Evolutionary conservation across 2,888 invertebrate species (phyloP).

Genomic region (Terebella lapidaria): DNA sequence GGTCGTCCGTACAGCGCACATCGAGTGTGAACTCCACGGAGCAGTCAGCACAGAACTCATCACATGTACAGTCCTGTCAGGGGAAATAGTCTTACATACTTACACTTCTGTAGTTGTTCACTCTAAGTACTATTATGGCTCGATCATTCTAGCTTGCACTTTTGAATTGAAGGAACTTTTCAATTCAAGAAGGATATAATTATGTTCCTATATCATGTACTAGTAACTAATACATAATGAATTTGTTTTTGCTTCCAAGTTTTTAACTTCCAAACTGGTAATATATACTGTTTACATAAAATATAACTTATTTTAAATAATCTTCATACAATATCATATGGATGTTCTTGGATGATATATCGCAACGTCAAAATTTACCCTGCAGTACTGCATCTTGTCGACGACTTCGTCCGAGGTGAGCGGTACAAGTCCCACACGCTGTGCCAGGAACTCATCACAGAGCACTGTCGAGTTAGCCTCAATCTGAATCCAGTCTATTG

Average conservation of each 20-base stretch:
- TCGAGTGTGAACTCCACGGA: constrained; percentile 96
- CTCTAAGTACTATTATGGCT: background rate
- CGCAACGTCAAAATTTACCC: too few relatives aligned
- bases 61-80: constrained; percentile 86
- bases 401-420: constrained; percentile 94
- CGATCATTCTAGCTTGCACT: background rate
- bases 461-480: constrained; percentile 97
- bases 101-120: background rate
- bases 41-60: constrained; percentile 95
- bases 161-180: background rate
- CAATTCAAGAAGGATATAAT: too few relatives aligned
- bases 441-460: constrained; percentile 97
- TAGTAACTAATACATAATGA: too few relatives aligned
- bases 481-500: constrained; percentile 99
- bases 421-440: constrained; percentile 88
- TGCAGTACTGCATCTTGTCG: constrained; percentile 86
- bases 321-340: background rate
- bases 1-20: constrained; percentile 89
- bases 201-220: too few relatives aligned
- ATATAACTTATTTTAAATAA: background rate
- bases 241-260: too few relatives aligned
- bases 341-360: background rate
- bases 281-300: too few relatives aligned
- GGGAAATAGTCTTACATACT: background rate
- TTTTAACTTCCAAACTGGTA: too few relatives aligned